phyloP scores from a whole-genome alignment of 2,888 invertebrate species.

The Malachius bipustulatus region DNA sequence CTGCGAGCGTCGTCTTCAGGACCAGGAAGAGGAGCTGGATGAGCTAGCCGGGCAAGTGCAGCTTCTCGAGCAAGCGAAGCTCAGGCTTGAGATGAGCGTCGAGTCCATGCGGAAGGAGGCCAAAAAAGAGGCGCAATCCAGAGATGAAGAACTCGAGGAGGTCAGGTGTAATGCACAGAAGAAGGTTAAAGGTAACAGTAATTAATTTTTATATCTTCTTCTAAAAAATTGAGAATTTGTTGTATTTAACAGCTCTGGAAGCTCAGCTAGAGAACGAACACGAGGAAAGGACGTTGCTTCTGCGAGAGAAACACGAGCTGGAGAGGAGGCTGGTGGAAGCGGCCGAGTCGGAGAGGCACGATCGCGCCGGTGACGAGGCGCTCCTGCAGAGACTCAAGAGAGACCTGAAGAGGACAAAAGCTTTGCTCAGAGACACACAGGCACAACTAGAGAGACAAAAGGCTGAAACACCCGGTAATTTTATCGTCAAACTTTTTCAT shows the following conservation, averaged over 20 bases:
- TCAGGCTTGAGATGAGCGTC: slow-evolving; percentile 84
- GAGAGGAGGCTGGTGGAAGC: slow-evolving; percentile 74
- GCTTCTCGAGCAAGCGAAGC: slow-evolving; percentile 83
- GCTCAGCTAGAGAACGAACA: slow-evolving; percentile 88
- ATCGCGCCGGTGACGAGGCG: slow-evolving; percentile 61
- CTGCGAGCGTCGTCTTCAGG: slow-evolving; percentile 70
- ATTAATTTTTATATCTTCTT: neutral
- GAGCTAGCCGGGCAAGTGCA: slow-evolving; percentile 74
- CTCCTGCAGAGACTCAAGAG: slow-evolving; percentile 63
- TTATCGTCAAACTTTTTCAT: too few relatives aligned
- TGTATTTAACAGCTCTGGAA: slow-evolving; percentile 59
- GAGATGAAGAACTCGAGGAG: slow-evolving; percentile 91
- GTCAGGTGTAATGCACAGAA: slow-evolving; percentile 81
- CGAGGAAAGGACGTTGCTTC: slow-evolving; percentile 73
- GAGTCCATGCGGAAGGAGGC: slow-evolving; percentile 88
- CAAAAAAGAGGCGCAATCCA: slow-evolving; percentile 75
- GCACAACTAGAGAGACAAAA: slow-evolving; percentile 81
- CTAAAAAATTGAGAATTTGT: neutral
- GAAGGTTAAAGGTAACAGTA: slow-evolving; percentile 64
- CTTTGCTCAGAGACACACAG: slow-evolving; percentile 82
- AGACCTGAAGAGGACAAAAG: slow-evolving; percentile 82
- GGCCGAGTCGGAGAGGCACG: slow-evolving; percentile 63
- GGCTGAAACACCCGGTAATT: slow-evolving; percentile 64
- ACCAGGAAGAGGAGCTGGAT: slow-evolving; percentile 91
- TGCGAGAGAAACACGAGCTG: slow-evolving; percentile 83